Base-by-base conservation (phyloP, 2,797 vertebrate genomes). In the Brachyalestes nurse region DNA sequence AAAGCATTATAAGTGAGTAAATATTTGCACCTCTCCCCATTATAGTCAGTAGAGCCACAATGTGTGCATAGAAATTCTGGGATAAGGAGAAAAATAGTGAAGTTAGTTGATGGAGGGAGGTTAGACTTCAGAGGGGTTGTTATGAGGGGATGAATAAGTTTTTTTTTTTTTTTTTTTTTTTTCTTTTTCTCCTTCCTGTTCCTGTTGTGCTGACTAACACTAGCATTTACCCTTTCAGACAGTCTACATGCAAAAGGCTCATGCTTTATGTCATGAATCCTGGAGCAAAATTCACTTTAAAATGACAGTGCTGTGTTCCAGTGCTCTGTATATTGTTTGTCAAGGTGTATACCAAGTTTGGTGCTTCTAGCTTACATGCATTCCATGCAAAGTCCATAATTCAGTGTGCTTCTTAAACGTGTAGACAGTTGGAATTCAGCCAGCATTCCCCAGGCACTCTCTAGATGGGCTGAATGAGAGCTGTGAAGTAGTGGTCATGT, bases 341-440 rank as follows among this genome's bases (percentile, higher is more conserved):
- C 1, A 73, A 60, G n/a, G 28, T 40, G 28, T 58, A 4, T 23
- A 16, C 55, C 55, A 23, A 21, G 34, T 74, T 42, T 45, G 53
- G 34, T 74, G 55, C 1, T 55, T 42, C 13, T 42, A 74, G 38
- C 55, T 45, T 60, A 45, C 42, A 72, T 9, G 71, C 19, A 8
- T 40, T 60, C 72, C 55, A 23, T 34, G 16, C 55, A 45, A 1
- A 16, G 34, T 45, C 55, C 34, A 74, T 60, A 74, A 74, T 74
- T 60, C 38, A 74, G 72, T 17, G 28, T 40, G 34, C 53, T 60
- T 60, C 21, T 60, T 42, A 74, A 74, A 74, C 0, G 45, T 73
- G 78, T 42, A 64, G 72, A 74, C n/a, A n/a, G 42, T 51, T 61
- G 51, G 57, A 62, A 57, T 69, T 55, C 57, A 23, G 49, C 53